phyloP scores from a whole-genome alignment of 2,797 vertebrate genomes.

The Cetoscarus ocellatus region DNA sequence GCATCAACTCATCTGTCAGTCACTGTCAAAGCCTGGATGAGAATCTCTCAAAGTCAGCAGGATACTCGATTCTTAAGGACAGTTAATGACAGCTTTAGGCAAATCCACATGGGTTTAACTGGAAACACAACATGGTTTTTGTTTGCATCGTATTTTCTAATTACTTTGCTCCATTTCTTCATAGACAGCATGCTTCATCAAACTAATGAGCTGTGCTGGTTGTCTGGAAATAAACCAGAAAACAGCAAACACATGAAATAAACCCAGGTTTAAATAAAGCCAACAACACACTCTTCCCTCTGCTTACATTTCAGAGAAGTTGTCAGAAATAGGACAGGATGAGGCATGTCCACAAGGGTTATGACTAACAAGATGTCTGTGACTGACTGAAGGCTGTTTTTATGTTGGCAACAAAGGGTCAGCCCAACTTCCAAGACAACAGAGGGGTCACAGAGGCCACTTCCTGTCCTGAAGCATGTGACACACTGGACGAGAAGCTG shows the following conservation, averaged over 20 bases:
- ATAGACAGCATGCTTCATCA: constrained; percentile 19
- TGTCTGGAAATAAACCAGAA: constrained; percentile 18
- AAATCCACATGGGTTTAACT: background rate
- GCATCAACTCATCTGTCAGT: constrained; percentile 52
- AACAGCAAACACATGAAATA: constrained; percentile 2
- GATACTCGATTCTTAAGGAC: constrained; percentile 28
- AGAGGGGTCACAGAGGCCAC: constrained; percentile 24
- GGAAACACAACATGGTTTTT: background rate
- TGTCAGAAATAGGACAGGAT: constrained; percentile 34
- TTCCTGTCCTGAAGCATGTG: constrained; percentile 43
- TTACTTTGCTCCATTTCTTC: constrained; percentile 15
- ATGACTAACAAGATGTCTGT: constrained; percentile 51
- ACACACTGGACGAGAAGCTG: constrained; percentile 10
- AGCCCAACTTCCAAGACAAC: constrained; percentile 15
- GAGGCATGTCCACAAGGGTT: constrained; percentile 32
- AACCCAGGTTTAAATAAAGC: constrained; percentile 7
- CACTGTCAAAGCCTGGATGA: constrained; percentile 32
- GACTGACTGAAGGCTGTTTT: constrained; percentile 16
- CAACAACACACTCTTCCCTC: constrained; percentile 5
- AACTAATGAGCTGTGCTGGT: constrained; percentile 22
- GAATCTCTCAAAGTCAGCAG: constrained; percentile 37
- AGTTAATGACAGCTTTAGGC: constrained; percentile 14
- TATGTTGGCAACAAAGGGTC: constrained; percentile 6
- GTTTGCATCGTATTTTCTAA: background rate
- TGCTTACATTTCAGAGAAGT: constrained; percentile 34